Percentiles rank a stretch among this genome's conserved stretches.
These are phyloP conservation scores for Haemorhous mexicanus DNA, from an alignment of 2,113 vertebrate species.

Conservation along the genomic window DNA sequence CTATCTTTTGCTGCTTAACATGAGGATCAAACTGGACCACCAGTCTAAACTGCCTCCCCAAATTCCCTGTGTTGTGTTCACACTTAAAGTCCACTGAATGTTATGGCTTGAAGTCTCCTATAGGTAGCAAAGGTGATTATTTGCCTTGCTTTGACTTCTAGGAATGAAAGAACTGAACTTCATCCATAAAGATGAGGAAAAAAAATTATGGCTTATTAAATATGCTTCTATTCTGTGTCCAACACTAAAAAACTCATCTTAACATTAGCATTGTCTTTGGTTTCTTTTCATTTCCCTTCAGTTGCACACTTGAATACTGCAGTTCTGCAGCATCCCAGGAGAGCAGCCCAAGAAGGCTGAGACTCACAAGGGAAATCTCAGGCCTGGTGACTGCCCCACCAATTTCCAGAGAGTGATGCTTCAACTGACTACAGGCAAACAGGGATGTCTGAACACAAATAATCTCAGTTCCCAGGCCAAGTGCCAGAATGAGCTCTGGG, in stretches of 20 bases:
- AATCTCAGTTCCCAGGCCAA: neutral
- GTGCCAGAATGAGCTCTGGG: neutral
- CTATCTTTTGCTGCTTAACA: neutral
- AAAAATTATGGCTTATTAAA: neutral
- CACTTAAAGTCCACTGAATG: neutral
- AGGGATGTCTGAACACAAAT: neutral
- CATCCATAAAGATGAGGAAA: neutral
- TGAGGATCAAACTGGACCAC: neutral
- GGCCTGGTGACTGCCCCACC: neutral
- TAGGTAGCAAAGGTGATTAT: neutral
- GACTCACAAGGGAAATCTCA: neutral
- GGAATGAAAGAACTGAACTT: neutral
- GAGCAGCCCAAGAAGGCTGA: neutral
- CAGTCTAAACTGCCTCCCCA: neutral
- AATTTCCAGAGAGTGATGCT: neutral
- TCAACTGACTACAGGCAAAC: neutral
- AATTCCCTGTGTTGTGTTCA: neutral
- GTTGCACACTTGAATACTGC: neutral
- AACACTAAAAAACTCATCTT: neutral
- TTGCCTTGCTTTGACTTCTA: neutral
- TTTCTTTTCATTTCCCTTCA: neutral
- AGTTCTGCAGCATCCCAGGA: neutral
- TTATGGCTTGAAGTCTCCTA: neutral
- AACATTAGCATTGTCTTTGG: neutral
- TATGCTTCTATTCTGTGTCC: neutral